Evolutionary conservation across 37 sponge, comb jelly and placozoan genomes (phyloP), one percentile per base, ranked within the genome.

Genomic region (Haliclona indistincta): DNA sequence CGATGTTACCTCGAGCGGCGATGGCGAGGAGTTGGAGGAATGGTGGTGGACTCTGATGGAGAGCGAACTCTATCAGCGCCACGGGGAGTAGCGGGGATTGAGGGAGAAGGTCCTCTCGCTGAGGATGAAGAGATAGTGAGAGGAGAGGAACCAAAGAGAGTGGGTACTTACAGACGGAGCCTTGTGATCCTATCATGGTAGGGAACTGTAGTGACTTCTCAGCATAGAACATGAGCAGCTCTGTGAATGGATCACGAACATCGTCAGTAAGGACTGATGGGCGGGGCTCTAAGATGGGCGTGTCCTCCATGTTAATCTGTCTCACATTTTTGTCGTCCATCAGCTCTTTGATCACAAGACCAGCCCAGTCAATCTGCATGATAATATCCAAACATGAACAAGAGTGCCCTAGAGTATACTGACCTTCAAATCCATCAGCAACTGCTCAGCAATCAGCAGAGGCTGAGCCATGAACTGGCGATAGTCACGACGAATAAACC

Each of bases 391-490:
- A 19, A 38, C 38, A 58, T 58, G 28, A 25, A 25, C 13, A 1
- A 55, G 15, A 35, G 45, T 8, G 17, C 72, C 4, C 15, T n/a
- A 13, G 15, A 61, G 33, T 22, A 29, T 22, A 29, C 73, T 41
- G 22, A 95, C 96, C 89, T 96, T 96, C 39, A 82, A 19, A 68
- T 96, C 73, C 73, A 96, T 89, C 35, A 96, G 68, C 47, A 96
- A 82, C 79, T 96, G 94, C 39, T 96, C 97, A 40, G 93, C 71
- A 30, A 96, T 78, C 38, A 86, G 56, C 11, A 73, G 20, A 28
- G 94, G 91, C 11, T 78, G 56, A 37, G 28, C 39, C 30, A 93
- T 35, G 38, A 96, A 72, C 17, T 35, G 44, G 33, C 70, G 44
- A 54, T 88, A 95, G 53, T 85, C 49, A 20, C 39, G 33, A 1